Percentiles rank a stretch among this genome's conserved stretches.
These are phyloP conservation scores for Galago senegalensis DNA, from an alignment of 2,797 vertebrate genomes.

Conservation along the genomic window DNA sequence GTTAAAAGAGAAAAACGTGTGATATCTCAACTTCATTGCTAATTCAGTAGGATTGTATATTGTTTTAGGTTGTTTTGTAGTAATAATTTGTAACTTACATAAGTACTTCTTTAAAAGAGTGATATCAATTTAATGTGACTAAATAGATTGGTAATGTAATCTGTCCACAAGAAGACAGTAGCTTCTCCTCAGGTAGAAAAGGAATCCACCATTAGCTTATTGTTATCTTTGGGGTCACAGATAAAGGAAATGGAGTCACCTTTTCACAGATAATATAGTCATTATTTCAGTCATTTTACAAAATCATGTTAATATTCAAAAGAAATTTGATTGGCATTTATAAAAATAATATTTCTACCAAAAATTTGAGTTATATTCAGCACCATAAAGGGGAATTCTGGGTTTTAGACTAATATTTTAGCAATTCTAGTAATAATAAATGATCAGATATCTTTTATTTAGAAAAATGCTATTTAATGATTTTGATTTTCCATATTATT, in stretches of 20 bases:
- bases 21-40: conserved; percentile 7
- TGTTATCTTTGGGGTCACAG: not conserved
- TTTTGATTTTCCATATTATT: not conserved
- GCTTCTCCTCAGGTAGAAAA: not conserved
- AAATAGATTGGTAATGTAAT: not conserved
- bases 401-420: not conserved
- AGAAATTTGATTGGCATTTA: not conserved
- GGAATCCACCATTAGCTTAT: not conserved
- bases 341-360: conserved; percentile 23
- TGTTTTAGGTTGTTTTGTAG: not conserved
- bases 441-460: not conserved
- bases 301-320: not conserved
- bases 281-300: not conserved
- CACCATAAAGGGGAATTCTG: not conserved
- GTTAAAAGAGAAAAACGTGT: not conserved
- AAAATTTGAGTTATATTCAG: not conserved
- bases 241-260: not conserved
- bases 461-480: not conserved
- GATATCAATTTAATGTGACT: conserved; percentile 14
- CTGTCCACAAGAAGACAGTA: not conserved
- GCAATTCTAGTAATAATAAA: not conserved
- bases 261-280: not conserved
- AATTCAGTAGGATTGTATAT: not conserved
- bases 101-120: conserved; percentile 10
- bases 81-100: not conserved